These are phyloP conservation scores for Menidia menidia DNA, from an alignment of 2,797 vertebrate genomes.

Conservation along the genomic window DNA sequence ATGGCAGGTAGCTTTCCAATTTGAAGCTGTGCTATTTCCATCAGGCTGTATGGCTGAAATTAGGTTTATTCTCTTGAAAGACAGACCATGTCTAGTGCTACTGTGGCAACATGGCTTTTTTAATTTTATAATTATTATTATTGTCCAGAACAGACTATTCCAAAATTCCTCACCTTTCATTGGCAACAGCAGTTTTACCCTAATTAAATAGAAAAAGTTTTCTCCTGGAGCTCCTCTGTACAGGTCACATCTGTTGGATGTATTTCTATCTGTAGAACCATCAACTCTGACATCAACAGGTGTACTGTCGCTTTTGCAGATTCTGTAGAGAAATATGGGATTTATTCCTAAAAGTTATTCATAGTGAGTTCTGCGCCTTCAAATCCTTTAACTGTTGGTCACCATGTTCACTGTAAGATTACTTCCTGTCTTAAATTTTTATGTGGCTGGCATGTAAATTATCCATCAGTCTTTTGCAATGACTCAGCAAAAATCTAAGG, in stretches of 20 bases:
- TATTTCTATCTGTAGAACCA: background rate
- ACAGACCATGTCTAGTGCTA: background rate
- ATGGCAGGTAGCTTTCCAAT: background rate
- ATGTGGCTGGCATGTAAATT: no score
- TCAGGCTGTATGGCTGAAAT: background rate
- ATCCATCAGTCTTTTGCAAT: no score
- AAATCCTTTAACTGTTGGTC: no score
- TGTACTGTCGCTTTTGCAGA: background rate
- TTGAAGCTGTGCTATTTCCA: background rate
- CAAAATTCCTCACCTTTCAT: background rate
- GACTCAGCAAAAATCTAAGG: no score
- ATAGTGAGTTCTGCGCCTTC: no score
- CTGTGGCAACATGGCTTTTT: background rate
- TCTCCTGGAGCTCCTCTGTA: background rate
- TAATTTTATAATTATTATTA: background rate
- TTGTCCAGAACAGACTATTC: background rate
- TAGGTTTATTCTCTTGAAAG: background rate
- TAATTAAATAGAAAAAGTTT: background rate
- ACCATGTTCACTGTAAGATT: no score
- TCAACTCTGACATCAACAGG: background rate
- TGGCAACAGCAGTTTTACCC: background rate
- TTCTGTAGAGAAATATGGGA: background rate
- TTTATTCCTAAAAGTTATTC: background rate
- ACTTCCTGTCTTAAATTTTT: no score
- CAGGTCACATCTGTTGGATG: constrained; percentile 8